Evolutionary conservation across 1,140 invertebrate species (phyloP).

Genomic region (Psilanteris sp.): DNA sequence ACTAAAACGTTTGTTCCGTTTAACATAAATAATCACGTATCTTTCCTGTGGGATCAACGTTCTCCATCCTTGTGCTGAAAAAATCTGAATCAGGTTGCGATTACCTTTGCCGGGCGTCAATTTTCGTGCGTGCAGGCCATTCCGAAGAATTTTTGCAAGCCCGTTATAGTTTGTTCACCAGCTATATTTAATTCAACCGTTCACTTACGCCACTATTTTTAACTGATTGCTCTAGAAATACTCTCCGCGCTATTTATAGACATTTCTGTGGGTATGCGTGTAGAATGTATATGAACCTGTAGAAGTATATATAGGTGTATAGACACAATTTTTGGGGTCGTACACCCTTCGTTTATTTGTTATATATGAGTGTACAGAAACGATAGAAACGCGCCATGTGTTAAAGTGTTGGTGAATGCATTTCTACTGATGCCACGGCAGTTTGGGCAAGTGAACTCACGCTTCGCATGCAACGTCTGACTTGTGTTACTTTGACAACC

Average conservation of each 20-base stretch:
- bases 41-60: too few species aligned
- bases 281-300: constrained; percentile 9
- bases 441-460: constrained; percentile 4
- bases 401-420: constrained; percentile 7
- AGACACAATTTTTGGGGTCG: constrained; percentile 63
- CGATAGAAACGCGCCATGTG: constrained; percentile 24
- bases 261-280: too few species aligned
- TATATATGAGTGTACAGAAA: too few species aligned
- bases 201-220: constrained; percentile 73
- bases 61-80: too few species aligned
- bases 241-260: constrained; percentile 46
- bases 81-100: constrained; percentile 19
- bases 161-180: constrained; percentile 71
- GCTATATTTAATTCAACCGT: constrained; percentile 76
- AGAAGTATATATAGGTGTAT: constrained; percentile 40
- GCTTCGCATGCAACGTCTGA: constrained; percentile 40
- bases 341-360: constrained; percentile 52
- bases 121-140: constrained; percentile 49
- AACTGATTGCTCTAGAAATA: constrained; percentile 75
- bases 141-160: constrained; percentile 70
- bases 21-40: too few species aligned
- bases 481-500: constrained; percentile 29
- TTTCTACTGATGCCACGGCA: constrained; percentile 2
- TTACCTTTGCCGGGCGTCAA: constrained; percentile 9
- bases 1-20: too few species aligned